Base-by-base conservation (phyloP, 53 echinoderm and acorn worm genomes). In the Glandiceps talaboti region DNA sequence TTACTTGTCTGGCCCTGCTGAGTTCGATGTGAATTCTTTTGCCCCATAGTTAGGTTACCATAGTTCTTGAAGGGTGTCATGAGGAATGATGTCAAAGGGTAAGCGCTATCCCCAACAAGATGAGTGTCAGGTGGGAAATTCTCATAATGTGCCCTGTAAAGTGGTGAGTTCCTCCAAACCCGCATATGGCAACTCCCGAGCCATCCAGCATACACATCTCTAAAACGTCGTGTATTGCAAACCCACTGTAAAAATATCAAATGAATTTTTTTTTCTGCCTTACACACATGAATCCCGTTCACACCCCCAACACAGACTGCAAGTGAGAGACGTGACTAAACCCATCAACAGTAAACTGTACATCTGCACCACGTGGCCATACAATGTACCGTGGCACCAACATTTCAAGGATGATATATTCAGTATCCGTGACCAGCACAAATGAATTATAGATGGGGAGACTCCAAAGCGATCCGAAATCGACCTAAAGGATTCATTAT, bases 161-260 rank as follows among this genome's bases (percentile, higher is more conserved):
- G 74, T 29, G 74, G 30, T 0, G 82, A 86, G 32, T 86, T 86
- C 30, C 74, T 32, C 14, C 73, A 82, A 1, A 86, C 79, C 25
- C 82, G 31, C 28, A 82, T 82, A n/a, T 86, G 86, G 26, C 77
- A 82, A 30, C 82, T 82, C 0, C 86, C 86, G 0, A 79, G 82
- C 74, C 82, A 82, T 27, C 86, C 86, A 75, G 80, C 75, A 31
- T 77, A 29, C 14, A 82, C 79, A 27, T 86, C 73, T 25, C 74
- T 86, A 75, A 86, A 86, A 74, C 77, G 78, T 33, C 74, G 77
- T 1, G 31, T 1, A 33, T 77, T 82, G 77, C 29, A 74, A 82
- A 82, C 79, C 26, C 73, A 82, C 79, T 86, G 86, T 29, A 86
- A 73, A 29, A 77, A 73, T 25, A 86, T 25, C 0, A 82, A 86